Evolutionary conservation across 2,888 invertebrate genomes (phyloP).

Genomic region (Polydrusus cervinus): DNA sequence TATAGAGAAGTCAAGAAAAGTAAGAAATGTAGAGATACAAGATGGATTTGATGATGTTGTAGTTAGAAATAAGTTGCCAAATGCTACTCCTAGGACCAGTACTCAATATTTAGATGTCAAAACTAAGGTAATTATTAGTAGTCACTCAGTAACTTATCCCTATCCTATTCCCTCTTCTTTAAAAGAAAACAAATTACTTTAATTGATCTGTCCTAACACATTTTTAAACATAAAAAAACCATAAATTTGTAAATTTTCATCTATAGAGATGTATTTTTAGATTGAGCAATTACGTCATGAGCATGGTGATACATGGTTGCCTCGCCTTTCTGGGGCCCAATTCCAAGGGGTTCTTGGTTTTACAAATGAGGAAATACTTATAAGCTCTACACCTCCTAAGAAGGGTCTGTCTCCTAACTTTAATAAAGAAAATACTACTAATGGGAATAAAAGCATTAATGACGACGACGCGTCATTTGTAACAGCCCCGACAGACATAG

Average conservation of each 20-base stretch:
- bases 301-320: constrained; percentile 78
- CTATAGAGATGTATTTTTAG: constrained; percentile 60
- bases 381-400: constrained; percentile 56
- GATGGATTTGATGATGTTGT: constrained; percentile 67
- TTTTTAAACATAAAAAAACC: no score
- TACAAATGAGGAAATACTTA: constrained; percentile 61
- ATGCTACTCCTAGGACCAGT: constrained; percentile 59
- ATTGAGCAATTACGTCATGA: constrained; percentile 74
- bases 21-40: constrained; percentile 70
- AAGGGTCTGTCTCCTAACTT: not conserved
- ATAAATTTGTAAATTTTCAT: no score
- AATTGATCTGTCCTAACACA: no score
- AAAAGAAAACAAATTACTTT: no score
- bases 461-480: not conserved
- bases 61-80: constrained; percentile 65
- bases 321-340: constrained; percentile 66
- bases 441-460: not conserved
- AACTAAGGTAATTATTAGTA: constrained; percentile 43
- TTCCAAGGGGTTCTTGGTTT: constrained; percentile 76
- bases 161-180: no score
- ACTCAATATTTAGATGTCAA: constrained; percentile 59
- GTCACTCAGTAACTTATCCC: no score
- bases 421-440: constrained; percentile 1
- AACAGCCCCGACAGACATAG: not conserved
- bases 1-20: constrained; percentile 64